Evolutionary conservation across 2,113 vertebrate genomes (phyloP).

Genomic region (Fregata magnificens): DNA sequence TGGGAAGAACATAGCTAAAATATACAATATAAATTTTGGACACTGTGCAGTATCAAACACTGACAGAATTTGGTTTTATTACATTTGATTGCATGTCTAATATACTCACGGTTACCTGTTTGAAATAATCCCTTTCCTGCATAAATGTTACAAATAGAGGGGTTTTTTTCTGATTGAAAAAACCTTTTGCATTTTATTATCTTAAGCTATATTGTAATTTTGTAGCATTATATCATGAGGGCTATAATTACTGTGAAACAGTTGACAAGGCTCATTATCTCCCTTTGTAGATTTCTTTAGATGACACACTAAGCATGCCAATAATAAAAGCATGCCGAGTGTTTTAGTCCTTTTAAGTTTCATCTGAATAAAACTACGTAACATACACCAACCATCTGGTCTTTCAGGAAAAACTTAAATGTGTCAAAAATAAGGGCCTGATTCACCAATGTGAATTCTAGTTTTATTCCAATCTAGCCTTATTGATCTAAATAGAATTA

Average conservation of each 20-base stretch:
- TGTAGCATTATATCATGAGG: conserved; percentile 8
- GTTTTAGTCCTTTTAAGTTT: conserved; percentile 47
- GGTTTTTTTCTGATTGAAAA: background rate
- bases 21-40: background rate
- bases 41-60: background rate
- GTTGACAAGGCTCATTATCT: conserved; percentile 49
- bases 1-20: background rate
- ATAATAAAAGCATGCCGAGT: conserved; percentile 13
- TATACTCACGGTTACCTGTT: background rate
- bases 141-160: background rate
- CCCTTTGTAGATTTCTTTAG: conserved; percentile 27
- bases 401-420: conserved; percentile 54
- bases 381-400: conserved; percentile 48
- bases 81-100: background rate
- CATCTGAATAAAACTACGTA: conserved; percentile 50
- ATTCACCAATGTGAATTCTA: conserved; percentile 7
- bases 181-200: conserved; percentile 15
- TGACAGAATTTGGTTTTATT: background rate
- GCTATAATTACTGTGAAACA: conserved; percentile 44
- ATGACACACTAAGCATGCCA: conserved; percentile 31
- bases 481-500: conserved; percentile 13
- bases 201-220: conserved; percentile 53
- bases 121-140: background rate
- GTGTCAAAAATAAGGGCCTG: conserved; percentile 43
- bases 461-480: background rate